A percentile compares a stretch with the other conserved stretches of the same genome.
Evolutionary conservation across 2,113 vertebrate genomes (phyloP).

Genomic region (Alectura lathami): DNA sequence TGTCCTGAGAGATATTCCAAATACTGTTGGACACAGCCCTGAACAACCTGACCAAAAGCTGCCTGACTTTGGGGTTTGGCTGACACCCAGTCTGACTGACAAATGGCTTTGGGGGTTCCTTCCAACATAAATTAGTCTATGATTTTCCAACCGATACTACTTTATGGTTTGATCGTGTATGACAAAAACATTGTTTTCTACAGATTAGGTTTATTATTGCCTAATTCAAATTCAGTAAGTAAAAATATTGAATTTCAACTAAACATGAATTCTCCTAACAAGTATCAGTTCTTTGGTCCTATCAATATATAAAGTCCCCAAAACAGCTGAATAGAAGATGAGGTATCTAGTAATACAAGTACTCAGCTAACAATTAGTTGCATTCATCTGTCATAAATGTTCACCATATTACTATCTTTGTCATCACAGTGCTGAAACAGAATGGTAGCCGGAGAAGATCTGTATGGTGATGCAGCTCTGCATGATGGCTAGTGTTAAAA

Average conservation of each 20-base stretch:
- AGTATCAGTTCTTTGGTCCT: neutral
- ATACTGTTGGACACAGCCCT: neutral
- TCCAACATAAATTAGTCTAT: neutral
- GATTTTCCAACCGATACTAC: neutral
- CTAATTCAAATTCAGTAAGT: neutral
- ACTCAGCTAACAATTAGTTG: neutral
- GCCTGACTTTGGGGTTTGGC: neutral
- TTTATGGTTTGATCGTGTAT: neutral
- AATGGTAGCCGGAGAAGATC: neutral
- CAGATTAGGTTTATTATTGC: neutral
- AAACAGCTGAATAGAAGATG: neutral
- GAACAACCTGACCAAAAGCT: neutral
- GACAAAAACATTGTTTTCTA: neutral
- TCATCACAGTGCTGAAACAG: neutral
- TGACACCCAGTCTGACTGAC: neutral
- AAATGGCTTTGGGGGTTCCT: neutral
- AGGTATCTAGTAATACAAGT: neutral
- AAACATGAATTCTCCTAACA: neutral
- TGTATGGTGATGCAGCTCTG: neutral
- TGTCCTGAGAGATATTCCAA: neutral
- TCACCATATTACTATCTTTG: neutral
- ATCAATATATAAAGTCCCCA: neutral
- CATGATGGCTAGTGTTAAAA: neutral
- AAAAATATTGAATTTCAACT: constrained; percentile 9
- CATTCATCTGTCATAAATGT: neutral